These are phyloP conservation scores for Cheiracanthium punctorium DNA, from an alignment of 2,888 invertebrate genomes.

Conservation along the genomic window DNA sequence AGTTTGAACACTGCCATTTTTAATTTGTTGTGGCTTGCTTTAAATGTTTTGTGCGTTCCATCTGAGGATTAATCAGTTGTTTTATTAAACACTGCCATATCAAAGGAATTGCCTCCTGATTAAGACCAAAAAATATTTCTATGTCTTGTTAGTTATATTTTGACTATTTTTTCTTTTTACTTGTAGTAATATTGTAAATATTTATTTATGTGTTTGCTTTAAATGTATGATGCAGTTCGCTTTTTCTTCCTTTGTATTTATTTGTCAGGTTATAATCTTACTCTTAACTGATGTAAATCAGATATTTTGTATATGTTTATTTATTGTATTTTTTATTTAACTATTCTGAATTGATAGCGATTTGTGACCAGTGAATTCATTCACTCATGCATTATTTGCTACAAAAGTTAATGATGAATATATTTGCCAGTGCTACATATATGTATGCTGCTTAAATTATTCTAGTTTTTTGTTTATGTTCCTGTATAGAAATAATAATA, in stretches of 20 bases:
- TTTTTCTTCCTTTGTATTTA: background rate
- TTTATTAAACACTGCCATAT: conserved; percentile 60
- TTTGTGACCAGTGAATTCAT: background rate
- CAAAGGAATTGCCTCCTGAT: conserved; percentile 31
- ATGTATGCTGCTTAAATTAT: conserved; percentile 58
- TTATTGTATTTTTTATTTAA: background rate
- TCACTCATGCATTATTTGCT: background rate
- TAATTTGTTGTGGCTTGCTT: conserved; percentile 50
- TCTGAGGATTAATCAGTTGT: background rate
- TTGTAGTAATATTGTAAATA: conserved; percentile 13
- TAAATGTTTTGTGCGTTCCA: conserved; percentile 27
- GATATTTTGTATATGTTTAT: conserved; percentile 44
- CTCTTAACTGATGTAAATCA: background rate
- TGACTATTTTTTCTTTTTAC: background rate
- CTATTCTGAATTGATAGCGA: background rate
- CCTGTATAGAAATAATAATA: conserved; percentile 44
- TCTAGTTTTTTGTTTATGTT: conserved; percentile 45
- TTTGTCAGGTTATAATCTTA: background rate
- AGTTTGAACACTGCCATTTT: conserved; percentile 56
- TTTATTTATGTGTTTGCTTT: conserved; percentile 21
- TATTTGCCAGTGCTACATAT: conserved; percentile 44
- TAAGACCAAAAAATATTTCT: conserved; percentile 27
- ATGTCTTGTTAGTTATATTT: background rate
- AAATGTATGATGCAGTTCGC: background rate
- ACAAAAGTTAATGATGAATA: conserved; percentile 1